Evolutionary conservation across 2,797 vertebrate species (phyloP), one percentile per base, ranked within the genome.

Genomic region (Sphenodon punctatus): DNA sequence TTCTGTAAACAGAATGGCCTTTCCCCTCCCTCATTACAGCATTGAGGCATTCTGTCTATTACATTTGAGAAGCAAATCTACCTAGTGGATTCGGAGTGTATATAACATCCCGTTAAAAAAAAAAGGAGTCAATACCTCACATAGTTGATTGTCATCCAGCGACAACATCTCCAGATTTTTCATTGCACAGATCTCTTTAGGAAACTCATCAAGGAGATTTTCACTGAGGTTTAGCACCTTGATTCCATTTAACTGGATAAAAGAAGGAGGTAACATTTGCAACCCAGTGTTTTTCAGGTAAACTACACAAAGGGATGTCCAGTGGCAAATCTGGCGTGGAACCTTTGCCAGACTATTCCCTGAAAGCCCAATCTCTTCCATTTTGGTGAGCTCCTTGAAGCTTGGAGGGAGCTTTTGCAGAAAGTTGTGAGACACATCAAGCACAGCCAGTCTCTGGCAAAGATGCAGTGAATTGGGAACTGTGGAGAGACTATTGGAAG

Each of bases 81-180:
- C 20, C 55, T 36, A 53, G 7, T 36, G 30, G 36, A 36, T 34
- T 20, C 56, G 53, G 32, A 30, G 16, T 19, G 10, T 51, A 56
- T 34, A 20, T 23, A 58, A 20, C 34, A 23, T 36, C 55, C 34
- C 32, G 36, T 19, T 6, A 11, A 16, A 23, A 61, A 59, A 25
- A 8, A 67, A 55, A 66, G 25, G 43, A 56, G 23, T 20, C 67
- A 27, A 73, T 95, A 95, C 92, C 94, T 94, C 68, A 46, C 38
- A n/a, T 66, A 95, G 81, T 60, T 83, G 84, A 67, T 92, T 96
- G 56, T 95, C 94, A 55, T 93, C 94, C 77, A 96, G 64, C 2
- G 84, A 83, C 63, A 94, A 75, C 22, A 91, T 38, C 48, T 95
- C 89, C 70, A 96, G 66, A 13, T 91, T 88, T 84, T 48, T 87